Percentiles rank a stretch among this genome's conserved stretches.
Evolutionary conservation across 2,113 vertebrate species (phyloP).

Genomic region (Otolemur garnettii): DNA sequence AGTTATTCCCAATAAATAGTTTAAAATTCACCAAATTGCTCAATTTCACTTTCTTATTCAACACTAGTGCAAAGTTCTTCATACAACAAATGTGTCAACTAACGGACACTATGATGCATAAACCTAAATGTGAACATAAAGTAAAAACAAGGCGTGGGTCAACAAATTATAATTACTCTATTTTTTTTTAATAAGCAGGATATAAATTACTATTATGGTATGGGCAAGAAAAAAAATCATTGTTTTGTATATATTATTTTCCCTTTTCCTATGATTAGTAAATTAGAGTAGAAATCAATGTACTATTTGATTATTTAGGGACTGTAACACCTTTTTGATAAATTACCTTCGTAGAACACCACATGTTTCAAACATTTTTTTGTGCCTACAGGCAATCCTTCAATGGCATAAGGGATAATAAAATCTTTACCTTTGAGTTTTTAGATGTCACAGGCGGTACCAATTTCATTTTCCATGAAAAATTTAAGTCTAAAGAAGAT

Average conservation of each 20-base stretch:
- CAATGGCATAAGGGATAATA: neutral
- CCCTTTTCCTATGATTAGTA: neutral
- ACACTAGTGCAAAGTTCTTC: neutral
- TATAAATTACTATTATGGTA: neutral
- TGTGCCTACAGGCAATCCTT: conserved; percentile 38
- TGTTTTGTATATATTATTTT: neutral
- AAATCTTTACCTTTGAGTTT: conserved; percentile 49
- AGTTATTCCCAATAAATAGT: conserved; percentile 40
- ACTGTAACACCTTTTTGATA: neutral
- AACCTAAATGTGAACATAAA: conserved; percentile 30
- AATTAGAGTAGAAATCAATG: conserved; percentile 26
- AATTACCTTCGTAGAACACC: conserved; percentile 31
- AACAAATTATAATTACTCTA: conserved; percentile 37
- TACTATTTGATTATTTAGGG: neutral
- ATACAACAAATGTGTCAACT: neutral
- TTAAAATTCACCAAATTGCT: conserved; percentile 29
- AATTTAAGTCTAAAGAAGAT: conserved; percentile 39
- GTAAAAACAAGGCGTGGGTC: neutral
- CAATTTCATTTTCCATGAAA: conserved; percentile 52
- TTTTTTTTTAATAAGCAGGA: neutral
- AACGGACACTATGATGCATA: conserved; percentile 29
- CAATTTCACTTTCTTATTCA: conserved; percentile 32
- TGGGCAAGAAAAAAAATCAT: neutral
- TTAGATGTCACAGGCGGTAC: conserved; percentile 8
- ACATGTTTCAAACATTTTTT: conserved; percentile 40